Evolutionary conservation across 2,113 vertebrate species (phyloP).

Genomic region (Petaurus breviceps): DNA sequence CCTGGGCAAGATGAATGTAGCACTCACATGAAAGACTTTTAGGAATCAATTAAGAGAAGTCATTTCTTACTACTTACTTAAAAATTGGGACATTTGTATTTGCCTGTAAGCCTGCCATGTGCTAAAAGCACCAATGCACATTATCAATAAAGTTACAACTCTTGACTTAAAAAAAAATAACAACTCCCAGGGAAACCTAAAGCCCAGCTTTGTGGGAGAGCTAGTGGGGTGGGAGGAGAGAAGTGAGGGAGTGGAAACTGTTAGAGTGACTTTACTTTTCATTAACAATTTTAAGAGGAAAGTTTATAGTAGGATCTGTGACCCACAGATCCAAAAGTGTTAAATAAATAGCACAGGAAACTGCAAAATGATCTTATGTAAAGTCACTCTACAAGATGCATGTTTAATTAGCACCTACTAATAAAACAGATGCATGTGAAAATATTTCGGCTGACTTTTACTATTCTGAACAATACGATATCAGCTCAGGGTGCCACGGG

Average conservation of each 20-base stretch:
- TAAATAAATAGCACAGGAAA: constrained; percentile 72
- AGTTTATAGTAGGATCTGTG: constrained; percentile 62
- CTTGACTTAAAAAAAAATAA: neutral
- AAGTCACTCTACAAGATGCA: constrained; percentile 65
- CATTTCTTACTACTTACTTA: neutral
- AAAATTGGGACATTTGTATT: constrained; percentile 28
- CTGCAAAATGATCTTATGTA: constrained; percentile 69
- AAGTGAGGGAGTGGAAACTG: constrained; percentile 15
- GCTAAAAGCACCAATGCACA: constrained; percentile 4
- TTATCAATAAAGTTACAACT: constrained; percentile 49
- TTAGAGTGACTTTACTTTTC: constrained; percentile 56
- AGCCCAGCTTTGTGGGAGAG: neutral
- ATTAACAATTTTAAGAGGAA: constrained; percentile 72
- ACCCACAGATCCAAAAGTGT: constrained; percentile 62
- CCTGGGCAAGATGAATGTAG: neutral
- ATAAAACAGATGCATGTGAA: constrained; percentile 67
- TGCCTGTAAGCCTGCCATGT: constrained; percentile 50
- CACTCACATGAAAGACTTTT: neutral
- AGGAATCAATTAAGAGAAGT: constrained; percentile 19
- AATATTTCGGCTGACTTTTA: constrained; percentile 61
- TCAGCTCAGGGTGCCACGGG: constrained; percentile 63
- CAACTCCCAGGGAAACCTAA: neutral
- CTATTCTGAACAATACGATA: constrained; percentile 70
- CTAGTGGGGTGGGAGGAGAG: neutral
- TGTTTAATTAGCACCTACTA: constrained; percentile 72